These are phyloP conservation scores for Naja naja DNA, from an alignment of 2,113 vertebrate species.

Conservation along the genomic window DNA sequence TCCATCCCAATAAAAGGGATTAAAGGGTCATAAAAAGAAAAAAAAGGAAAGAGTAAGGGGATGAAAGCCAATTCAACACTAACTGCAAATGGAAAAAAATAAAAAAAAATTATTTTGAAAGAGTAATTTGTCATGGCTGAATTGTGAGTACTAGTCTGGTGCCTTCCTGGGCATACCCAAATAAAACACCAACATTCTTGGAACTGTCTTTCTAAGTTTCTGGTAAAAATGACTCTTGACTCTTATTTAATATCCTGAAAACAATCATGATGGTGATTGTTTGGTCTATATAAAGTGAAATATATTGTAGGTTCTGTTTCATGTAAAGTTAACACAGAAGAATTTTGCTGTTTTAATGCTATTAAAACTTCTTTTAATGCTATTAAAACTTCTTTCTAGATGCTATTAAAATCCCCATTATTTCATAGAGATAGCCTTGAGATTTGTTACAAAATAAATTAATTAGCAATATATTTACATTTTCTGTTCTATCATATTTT, in stretches of 20 bases:
- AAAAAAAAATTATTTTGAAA: neutral
- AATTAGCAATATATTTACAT: neutral
- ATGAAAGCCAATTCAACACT: neutral
- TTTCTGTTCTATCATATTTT: neutral
- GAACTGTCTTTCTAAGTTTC: neutral
- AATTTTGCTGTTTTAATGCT: neutral
- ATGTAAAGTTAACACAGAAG: neutral
- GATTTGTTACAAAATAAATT: neutral
- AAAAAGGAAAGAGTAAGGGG: neutral
- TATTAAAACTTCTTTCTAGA: neutral
- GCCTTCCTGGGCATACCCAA: neutral
- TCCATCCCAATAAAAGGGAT: neutral
- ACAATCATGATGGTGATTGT: neutral
- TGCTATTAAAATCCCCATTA: neutral
- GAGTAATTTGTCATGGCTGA: neutral
- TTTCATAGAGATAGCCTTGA: neutral
- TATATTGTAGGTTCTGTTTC: neutral
- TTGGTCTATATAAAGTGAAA: neutral
- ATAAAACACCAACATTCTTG: neutral
- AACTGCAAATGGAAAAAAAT: neutral
- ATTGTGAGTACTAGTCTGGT: neutral
- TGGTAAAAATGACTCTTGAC: neutral
- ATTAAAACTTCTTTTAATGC: neutral
- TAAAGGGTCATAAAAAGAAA: neutral
- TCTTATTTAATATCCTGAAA: neutral